Percentiles rank a stretch among this genome's conserved stretches.
Evolutionary conservation across 2,113 vertebrate species (phyloP).

Genomic region (Acrocephalus kingi): DNA sequence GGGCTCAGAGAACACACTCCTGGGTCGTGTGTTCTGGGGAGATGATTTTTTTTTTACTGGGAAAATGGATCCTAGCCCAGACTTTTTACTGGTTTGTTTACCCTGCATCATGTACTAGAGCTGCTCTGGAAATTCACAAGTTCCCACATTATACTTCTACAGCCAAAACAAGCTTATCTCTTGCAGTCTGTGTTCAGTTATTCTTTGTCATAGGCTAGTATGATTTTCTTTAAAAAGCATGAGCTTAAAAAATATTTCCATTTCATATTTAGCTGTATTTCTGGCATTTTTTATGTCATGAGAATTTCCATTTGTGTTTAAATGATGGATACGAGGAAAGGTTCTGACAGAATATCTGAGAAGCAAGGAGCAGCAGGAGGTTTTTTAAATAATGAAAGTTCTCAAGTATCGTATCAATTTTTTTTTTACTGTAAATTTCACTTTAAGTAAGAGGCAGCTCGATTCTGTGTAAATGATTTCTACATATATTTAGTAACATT

Average conservation of each 20-base stretch:
- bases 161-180: not conserved
- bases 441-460: not conserved
- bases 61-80: constrained; percentile 13
- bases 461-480: not conserved
- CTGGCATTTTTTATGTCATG: not conserved
- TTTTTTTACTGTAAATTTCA: not conserved
- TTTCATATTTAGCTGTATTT: not conserved
- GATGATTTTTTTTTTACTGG: not conserved
- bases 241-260: not conserved
- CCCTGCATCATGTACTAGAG: not conserved
- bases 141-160: not conserved
- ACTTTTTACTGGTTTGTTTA: constrained; percentile 20
- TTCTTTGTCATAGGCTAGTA: not conserved
- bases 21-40: not conserved
- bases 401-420: not conserved
- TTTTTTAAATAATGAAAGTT: not conserved
- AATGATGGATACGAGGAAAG: not conserved
- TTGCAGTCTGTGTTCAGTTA: not conserved
- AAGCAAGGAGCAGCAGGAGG: not conserved
- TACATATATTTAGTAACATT: not conserved
- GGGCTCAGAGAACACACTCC: not conserved
- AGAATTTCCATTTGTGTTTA: not conserved
- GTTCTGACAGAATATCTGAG: not conserved
- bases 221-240: not conserved
- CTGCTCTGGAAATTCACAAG: not conserved